Percentiles rank a stretch among this genome's conserved stretches.
Conservation (phyloP, 2,888 invertebrate species). For the Phortica okadai region DNA sequence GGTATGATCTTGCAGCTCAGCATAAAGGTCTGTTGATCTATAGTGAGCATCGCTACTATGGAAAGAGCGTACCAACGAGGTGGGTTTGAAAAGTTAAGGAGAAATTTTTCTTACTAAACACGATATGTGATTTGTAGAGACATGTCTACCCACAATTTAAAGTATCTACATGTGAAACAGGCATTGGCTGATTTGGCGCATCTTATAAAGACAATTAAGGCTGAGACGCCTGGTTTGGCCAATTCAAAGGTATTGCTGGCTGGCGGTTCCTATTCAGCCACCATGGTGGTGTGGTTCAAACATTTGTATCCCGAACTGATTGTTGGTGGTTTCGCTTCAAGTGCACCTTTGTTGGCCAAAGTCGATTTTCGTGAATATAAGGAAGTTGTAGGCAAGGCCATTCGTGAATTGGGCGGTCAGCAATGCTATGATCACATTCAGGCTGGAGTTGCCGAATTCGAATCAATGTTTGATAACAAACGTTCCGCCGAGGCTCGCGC, state of each 20-base stretch:
- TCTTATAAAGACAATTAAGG: conserved; percentile 78
- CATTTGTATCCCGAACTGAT: conserved; percentile 81
- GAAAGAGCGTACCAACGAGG: conserved; percentile 83
- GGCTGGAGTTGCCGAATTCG: conserved; percentile 69
- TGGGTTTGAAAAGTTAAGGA: conserved; percentile 73
- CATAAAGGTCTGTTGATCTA: conserved; percentile 82
- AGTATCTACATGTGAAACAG: conserved; percentile 81
- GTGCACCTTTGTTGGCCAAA: conserved; percentile 81
- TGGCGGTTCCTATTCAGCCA: conserved; percentile 83
- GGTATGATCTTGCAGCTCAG: conserved; percentile 79
- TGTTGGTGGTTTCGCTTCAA: conserved; percentile 80
- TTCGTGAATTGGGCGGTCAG: conserved; percentile 66
- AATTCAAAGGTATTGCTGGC: conserved; percentile 78
- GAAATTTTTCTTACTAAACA: not conserved
- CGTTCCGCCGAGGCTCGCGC: conserved; percentile 66
- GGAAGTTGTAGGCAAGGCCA: conserved; percentile 71
- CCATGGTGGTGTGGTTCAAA: conserved; percentile 83
- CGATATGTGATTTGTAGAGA: conserved; percentile 67
- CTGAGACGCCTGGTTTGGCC: conserved; percentile 63
- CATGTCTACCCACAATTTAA: conserved; percentile 78
- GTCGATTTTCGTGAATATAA: conserved; percentile 79
- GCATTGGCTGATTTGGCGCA: conserved; percentile 82
- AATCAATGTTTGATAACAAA: conserved; percentile 63
- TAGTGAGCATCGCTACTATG: conserved; percentile 90
- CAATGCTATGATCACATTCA: conserved; percentile 72